A percentile compares a stretch with the other conserved stretches of the same genome.
Conservation (phyloP, 2,888 invertebrate species). For the Aphrophora alni region DNA sequence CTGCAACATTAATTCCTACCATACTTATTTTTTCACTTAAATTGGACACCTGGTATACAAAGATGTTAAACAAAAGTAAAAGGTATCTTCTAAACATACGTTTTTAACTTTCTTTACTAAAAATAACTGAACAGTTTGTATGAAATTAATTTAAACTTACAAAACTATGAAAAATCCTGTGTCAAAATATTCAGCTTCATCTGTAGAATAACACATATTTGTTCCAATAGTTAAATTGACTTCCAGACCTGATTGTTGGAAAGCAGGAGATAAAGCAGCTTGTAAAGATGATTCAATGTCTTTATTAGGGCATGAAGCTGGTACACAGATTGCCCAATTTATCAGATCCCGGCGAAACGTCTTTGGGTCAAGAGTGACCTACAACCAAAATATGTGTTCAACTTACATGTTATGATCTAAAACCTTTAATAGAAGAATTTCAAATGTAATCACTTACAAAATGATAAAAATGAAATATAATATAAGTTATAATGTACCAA, state of each 20-base stretch:
- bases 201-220: conserved; percentile 25
- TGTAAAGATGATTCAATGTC: conserved; percentile 26
- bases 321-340: conserved; percentile 35
- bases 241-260: conserved; percentile 19
- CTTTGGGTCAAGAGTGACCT: conserved; percentile 18
- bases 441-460: too few species aligned
- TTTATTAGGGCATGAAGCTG: conserved; percentile 25
- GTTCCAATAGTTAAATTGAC: conserved; percentile 24
- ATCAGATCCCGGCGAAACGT: conserved; percentile 20
- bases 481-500: too few species aligned
- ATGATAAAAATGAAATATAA: too few species aligned
- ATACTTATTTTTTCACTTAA: too few species aligned
- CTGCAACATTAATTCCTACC: too few species aligned
- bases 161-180: conserved; percentile 31
- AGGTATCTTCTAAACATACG: too few species aligned
- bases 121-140: too few species aligned
- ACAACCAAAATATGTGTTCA: background rate
- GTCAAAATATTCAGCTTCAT: conserved; percentile 23
- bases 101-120: too few species aligned
- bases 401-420: too few species aligned
- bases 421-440: too few species aligned
- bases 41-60: too few species aligned
- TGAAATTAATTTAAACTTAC: conserved; percentile 25
- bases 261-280: background rate
- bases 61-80: too few species aligned